Evolutionary conservation across 2,797 vertebrate genomes (phyloP), one percentile per base, ranked within the genome.

Genomic region (Podarcis siculus): DNA sequence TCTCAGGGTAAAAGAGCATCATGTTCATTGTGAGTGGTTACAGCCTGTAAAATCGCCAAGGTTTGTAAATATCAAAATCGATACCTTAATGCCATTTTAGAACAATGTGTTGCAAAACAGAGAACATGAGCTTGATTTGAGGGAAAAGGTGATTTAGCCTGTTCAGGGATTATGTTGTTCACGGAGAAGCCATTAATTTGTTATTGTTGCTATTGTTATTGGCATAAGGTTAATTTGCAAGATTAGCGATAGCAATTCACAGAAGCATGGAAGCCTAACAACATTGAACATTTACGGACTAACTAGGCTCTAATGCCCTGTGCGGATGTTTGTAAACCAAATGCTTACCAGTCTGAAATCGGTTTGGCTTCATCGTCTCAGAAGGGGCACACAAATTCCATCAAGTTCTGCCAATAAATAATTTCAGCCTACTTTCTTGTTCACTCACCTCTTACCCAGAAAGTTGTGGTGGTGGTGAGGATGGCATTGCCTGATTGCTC

Each of bases 71-170:
- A 64, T 91, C 83, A 84, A 69, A 45, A 55, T 89, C 86, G 83
- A 85, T 83, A 73, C 61, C 92, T 87, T 90, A 87, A 35, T 12
- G 39, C 83, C 19, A 87, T 80, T 87, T 91, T 79, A 9, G 83
- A 66, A 92, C 17, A 92, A 67, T 86, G 75, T 88, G 82, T 90
- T 92, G 49, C 45, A 85, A 93, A 92, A 90, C 42, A 77, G 32
- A 12, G 91, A 92, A 72, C 30, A 93, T 73, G 35, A 75, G 88
- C 61, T 25, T 15, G 13, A 81, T 76, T 90, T n/a, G 86, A 72
- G 83, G 85, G 58, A 86, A 91, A 12, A 23, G 79, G 4, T 23
- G 39, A 37, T 37, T 37, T 17, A 87, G 5, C 49, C 6, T 75
- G 58, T 39, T 49, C 1, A 72, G 37, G 71, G 49, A 86, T 83